Percentiles rank a stretch among this genome's conserved stretches.
Evolutionary conservation across 2,113 vertebrate species (phyloP).

Genomic region (Lonchura striata): DNA sequence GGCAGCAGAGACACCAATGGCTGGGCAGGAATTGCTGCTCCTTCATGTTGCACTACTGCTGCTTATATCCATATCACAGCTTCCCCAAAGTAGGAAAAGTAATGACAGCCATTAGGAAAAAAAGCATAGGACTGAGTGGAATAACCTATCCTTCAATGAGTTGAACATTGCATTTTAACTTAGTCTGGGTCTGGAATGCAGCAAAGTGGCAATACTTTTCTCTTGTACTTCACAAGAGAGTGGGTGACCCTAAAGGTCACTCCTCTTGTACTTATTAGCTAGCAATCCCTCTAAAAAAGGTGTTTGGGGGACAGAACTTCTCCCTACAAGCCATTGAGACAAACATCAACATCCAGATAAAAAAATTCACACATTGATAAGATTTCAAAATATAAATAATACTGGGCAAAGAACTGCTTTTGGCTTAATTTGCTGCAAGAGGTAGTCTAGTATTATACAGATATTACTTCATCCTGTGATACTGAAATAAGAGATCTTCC

Average conservation of each 20-base stretch:
- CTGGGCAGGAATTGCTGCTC: background rate
- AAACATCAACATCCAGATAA: background rate
- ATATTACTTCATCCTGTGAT: background rate
- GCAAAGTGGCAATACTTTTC: background rate
- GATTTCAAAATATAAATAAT: background rate
- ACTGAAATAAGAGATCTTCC: no score
- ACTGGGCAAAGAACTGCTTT: background rate
- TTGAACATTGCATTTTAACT: background rate
- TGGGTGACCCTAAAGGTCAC: background rate
- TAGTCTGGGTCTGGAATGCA: background rate
- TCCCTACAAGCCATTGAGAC: background rate
- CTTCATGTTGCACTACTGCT: background rate
- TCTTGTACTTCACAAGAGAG: background rate
- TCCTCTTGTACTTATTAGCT: background rate
- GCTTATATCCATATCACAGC: rapidly evolving
- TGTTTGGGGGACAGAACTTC: rapidly evolving
- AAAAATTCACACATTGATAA: background rate
- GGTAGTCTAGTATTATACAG: background rate
- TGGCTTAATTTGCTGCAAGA: background rate
- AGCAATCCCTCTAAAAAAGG: background rate
- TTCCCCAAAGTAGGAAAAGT: background rate
- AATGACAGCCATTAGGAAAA: background rate
- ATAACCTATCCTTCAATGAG: background rate
- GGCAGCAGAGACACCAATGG: background rate
- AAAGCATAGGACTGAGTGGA: rapidly evolving